Evolutionary conservation across 2,888 invertebrate species (phyloP).

Genomic region (Cartodere bifasciata): DNA sequence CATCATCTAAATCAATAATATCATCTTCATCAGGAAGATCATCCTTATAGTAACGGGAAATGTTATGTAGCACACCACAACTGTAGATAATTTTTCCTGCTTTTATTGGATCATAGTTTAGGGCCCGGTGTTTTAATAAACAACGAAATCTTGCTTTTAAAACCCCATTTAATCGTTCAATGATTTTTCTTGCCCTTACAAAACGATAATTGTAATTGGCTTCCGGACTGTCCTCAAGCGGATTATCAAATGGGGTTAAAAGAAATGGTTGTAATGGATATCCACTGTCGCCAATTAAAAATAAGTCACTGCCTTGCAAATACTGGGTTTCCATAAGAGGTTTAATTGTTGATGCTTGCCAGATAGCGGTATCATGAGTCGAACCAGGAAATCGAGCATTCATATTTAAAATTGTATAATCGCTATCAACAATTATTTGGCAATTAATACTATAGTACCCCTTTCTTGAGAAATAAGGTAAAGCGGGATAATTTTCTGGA

Average conservation of each 20-base stretch:
- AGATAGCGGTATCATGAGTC: conserved; percentile 1
- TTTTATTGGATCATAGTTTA: conserved; percentile 1
- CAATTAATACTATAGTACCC: too few relatives aligned
- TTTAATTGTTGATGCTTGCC: background rate
- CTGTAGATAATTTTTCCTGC: conserved; percentile 1
- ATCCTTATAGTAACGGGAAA: conserved; percentile 1
- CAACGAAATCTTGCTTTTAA: conserved; percentile 1
- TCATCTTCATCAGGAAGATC: background rate
- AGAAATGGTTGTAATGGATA: too few relatives aligned
- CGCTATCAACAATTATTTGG: too few relatives aligned
- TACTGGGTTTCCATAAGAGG: background rate
- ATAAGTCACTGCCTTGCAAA: background rate
- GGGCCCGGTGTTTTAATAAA: conserved; percentile 1
- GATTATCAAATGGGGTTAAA: conserved; percentile 1
- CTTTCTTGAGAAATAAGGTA: too few relatives aligned
- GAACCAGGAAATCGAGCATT: conserved; percentile 1
- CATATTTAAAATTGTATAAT: too few relatives aligned
- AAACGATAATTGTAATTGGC: conserved; percentile 1
- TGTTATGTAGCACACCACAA: conserved; percentile 1
- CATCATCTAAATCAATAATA: background rate
- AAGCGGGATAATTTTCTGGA: too few relatives aligned
- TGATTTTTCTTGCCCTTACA: conserved; percentile 1
- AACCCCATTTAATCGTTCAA: background rate
- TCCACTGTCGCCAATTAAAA: too few relatives aligned
- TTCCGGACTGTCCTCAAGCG: background rate